These are phyloP conservation scores for Pyrrhia umbra DNA, from an alignment of 2,888 invertebrate species.

Conservation along the genomic window DNA sequence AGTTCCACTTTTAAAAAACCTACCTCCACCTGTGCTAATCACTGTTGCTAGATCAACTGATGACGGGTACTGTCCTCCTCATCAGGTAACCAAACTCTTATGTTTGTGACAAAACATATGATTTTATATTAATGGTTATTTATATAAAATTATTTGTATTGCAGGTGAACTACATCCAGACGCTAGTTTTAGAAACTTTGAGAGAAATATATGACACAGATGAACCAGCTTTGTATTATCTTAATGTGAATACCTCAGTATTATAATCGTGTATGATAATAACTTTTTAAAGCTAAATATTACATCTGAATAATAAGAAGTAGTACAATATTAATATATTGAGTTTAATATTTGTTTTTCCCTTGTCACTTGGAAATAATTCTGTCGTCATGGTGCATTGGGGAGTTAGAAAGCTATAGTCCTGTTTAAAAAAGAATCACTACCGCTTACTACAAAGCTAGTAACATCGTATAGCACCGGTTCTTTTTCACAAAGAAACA, in stretches of 20 bases:
- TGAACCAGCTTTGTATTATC: conserved; percentile 87
- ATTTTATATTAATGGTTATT: neutral
- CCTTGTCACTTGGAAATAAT: neutral
- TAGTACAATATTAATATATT: neutral
- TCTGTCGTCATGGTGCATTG: neutral
- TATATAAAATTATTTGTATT: conserved; percentile 57
- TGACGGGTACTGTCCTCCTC: conserved; percentile 96
- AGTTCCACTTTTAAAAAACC: conserved; percentile 88
- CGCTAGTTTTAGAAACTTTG: conserved; percentile 91
- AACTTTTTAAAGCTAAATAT: neutral
- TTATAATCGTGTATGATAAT: conserved; percentile 3
- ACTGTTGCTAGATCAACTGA: conserved; percentile 96
- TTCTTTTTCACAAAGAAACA: no score
- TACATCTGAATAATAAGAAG: conserved; percentile 13
- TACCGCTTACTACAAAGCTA: no score
- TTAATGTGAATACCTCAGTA: conserved; percentile 71
- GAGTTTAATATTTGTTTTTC: neutral
- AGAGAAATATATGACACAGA: conserved; percentile 87
- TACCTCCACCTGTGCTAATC: conserved; percentile 92
- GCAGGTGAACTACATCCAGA: conserved; percentile 94
- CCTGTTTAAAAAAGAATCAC: no score
- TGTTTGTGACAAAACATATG: neutral
- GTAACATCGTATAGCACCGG: no score
- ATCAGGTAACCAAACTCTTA: conserved; percentile 86
- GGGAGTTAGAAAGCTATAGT: neutral